Percentiles rank a stretch among this genome's conserved stretches.
These are phyloP conservation scores for Lissonota sp. DNA, from an alignment of 2,888 invertebrate species.

Conservation along the genomic window DNA sequence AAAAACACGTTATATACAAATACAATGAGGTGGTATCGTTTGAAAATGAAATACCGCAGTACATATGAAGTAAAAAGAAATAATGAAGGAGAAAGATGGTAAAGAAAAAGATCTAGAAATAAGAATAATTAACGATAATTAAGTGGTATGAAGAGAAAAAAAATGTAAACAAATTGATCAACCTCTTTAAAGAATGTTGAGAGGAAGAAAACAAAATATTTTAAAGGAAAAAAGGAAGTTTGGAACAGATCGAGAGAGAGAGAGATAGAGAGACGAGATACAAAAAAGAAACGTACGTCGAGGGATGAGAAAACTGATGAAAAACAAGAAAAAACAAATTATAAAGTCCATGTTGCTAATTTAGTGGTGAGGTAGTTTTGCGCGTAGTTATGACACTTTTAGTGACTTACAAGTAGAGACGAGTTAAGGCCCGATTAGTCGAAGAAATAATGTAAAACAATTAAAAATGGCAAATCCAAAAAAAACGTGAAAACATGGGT, in stretches of 20 bases:
- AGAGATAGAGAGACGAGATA: conserved; percentile 18
- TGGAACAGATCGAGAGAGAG: conserved; percentile 23
- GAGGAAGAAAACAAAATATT: conserved; percentile 54
- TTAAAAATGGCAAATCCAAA: conserved; percentile 34
- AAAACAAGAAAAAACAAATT: conserved; percentile 65
- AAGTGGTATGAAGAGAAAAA: conserved; percentile 49
- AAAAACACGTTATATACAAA: conserved; percentile 51
- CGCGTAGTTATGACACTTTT: conserved; percentile 65
- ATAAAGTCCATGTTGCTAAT: conserved; percentile 79
- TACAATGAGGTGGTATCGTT: conserved; percentile 49
- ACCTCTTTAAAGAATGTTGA: conserved; percentile 69
- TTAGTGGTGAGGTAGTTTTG: conserved; percentile 75
- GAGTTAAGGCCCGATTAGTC: conserved; percentile 68
- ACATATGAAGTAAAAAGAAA: conserved; percentile 50
- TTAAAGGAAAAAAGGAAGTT: conserved; percentile 25
- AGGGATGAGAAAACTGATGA: conserved; percentile 61
- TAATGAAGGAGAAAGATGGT: conserved; percentile 43
- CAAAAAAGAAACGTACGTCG: conserved; percentile 65
- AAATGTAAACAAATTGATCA: conserved; percentile 46
- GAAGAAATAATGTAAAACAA: conserved; percentile 47
- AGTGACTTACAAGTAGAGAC: conserved; percentile 69
- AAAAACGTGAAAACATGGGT: conserved; percentile 21
- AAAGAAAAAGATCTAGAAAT: conserved; percentile 49
- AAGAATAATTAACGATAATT: conserved; percentile 64
- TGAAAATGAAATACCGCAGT: conserved; percentile 42